Conservation (phyloP, 2,113 vertebrate genomes). For the Saccopteryx leptura region DNA sequence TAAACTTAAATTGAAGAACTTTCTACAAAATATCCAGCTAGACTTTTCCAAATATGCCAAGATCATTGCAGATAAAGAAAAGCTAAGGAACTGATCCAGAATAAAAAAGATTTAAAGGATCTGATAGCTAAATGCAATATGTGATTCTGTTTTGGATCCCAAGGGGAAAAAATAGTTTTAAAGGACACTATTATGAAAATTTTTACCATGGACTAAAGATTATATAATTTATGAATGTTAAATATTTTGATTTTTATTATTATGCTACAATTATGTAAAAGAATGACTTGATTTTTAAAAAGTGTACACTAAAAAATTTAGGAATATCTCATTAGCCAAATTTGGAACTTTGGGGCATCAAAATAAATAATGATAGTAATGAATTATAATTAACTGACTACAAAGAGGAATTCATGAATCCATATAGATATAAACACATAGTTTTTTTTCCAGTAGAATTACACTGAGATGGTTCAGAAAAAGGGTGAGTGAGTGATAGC, state of each 20-base stretch:
- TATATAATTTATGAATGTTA: not conserved
- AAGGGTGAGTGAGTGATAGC: not conserved
- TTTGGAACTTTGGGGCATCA: constrained; percentile 27
- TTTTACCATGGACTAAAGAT: not conserved
- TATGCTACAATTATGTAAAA: constrained; percentile 12
- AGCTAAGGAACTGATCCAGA: not conserved
- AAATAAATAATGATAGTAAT: constrained; percentile 52
- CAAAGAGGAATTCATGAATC: constrained; percentile 16
- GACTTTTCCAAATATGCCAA: not conserved
- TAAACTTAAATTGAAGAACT: constrained; percentile 6
- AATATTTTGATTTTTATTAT: not conserved
- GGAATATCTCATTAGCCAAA: constrained; percentile 2
- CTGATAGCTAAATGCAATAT: not conserved
- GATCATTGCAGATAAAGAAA: not conserved
- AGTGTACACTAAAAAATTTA: constrained; percentile 29
- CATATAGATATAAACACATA: not conserved
- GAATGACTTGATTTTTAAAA: constrained; percentile 11
- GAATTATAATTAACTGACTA: not conserved
- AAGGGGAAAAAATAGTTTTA: not conserved
- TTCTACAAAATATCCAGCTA: not conserved
- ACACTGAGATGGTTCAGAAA: not conserved
- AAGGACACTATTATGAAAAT: not conserved
- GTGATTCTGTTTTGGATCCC: not conserved
- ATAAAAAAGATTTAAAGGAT: not conserved
- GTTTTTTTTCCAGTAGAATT: constrained; percentile 41